These are phyloP conservation scores for Ichneumoninae sp. DNA, from an alignment of 2,888 invertebrate species.

Conservation along the genomic window DNA sequence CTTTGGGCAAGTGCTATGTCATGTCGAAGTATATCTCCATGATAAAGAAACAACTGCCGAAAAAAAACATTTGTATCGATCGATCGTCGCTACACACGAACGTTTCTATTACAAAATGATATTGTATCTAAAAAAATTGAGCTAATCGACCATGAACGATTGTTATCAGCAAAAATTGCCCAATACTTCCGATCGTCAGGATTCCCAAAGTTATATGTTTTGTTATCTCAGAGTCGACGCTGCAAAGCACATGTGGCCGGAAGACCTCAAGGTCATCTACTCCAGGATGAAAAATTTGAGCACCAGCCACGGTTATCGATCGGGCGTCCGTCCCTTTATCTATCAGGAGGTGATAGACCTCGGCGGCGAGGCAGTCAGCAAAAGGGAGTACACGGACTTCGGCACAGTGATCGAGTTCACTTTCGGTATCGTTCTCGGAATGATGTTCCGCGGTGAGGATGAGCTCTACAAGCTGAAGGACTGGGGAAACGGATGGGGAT, in stretches of 20 bases:
- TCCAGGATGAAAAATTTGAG: slow-evolving; percentile 87
- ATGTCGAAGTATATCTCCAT: not conserved
- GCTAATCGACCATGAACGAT: not conserved
- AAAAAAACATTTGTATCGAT: not conserved
- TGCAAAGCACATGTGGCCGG: slow-evolving; percentile 86
- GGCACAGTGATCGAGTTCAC: slow-evolving; percentile 91
- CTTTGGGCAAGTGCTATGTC: too few species aligned
- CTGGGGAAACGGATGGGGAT: slow-evolving; percentile 79
- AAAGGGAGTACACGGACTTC: slow-evolving; percentile 82
- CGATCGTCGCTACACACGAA: not conserved
- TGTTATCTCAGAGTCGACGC: slow-evolving; percentile 83
- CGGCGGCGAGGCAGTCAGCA: slow-evolving; percentile 83
- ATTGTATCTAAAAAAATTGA: not conserved
- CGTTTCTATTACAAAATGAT: not conserved
- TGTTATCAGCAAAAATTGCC: not conserved
- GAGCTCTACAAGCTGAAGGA: slow-evolving; percentile 74
- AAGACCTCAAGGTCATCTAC: slow-evolving; percentile 85
- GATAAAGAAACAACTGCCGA: too few species aligned
- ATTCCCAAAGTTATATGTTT: slow-evolving; percentile 3
- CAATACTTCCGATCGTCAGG: not conserved
- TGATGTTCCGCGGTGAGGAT: slow-evolving; percentile 78
- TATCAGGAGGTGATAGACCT: slow-evolving; percentile 92
- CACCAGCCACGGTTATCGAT: slow-evolving; percentile 87
- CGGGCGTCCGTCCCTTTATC: slow-evolving; percentile 88
- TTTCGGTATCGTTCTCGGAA: slow-evolving; percentile 83